Conservation (phyloP, 1,140 invertebrate species). For the Drosophila ercepeae region DNA sequence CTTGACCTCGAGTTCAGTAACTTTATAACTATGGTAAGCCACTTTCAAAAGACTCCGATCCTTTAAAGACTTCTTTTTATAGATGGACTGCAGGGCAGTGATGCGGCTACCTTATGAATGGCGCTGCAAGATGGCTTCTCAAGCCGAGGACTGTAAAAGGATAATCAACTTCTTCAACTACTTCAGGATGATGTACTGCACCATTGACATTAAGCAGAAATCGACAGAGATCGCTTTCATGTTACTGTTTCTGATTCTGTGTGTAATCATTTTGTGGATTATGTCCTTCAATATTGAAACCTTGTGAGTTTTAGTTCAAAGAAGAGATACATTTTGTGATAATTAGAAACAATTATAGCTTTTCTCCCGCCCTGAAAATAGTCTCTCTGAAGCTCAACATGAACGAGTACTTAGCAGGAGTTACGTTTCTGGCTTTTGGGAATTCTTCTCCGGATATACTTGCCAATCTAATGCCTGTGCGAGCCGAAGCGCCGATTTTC, state of each 20-base stretch:
- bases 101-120: slow-evolving; percentile 19
- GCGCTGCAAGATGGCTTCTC: slow-evolving; percentile 23
- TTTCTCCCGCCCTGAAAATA: slow-evolving; percentile 40
- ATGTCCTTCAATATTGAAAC: slow-evolving; percentile 15
- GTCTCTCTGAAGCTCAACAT: slow-evolving; percentile 30
- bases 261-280: slow-evolving; percentile 20
- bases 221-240: slow-evolving; percentile 17
- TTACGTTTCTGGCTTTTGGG: slow-evolving; percentile 45
- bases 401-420: slow-evolving; percentile 58
- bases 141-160: slow-evolving; percentile 4
- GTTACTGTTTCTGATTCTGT: slow-evolving; percentile 11
- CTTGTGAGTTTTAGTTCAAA: slow-evolving; percentile 3
- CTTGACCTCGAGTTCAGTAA: slow-evolving; percentile 11
- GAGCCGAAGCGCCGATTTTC: slow-evolving; percentile 40
- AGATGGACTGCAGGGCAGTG: slow-evolving; percentile 27
- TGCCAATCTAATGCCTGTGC: slow-evolving; percentile 53
- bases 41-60: background rate
- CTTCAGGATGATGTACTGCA: slow-evolving; percentile 37
- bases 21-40: slow-evolving; percentile 18
- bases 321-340: background rate
- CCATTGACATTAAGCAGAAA: slow-evolving; percentile 9
- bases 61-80: background rate
- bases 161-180: slow-evolving; percentile 35
- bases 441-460: slow-evolving; percentile 44
- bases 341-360: slow-evolving; percentile 6